Conservation (phyloP, 2,113 vertebrate genomes). For the Zonotrichia leucophrys region DNA sequence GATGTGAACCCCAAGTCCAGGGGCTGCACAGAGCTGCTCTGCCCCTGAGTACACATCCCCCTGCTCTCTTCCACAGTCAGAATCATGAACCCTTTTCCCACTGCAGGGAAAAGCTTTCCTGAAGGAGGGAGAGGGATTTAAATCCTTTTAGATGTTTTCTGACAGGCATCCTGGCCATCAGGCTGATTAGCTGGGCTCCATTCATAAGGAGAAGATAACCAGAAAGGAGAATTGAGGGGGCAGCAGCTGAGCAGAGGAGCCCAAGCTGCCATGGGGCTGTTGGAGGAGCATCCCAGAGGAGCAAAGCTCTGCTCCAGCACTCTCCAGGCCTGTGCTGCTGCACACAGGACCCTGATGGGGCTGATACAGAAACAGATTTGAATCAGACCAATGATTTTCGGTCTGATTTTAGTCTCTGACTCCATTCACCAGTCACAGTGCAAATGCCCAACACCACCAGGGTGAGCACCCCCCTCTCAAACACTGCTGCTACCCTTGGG, state of each 20-base stretch:
- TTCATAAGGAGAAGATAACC: background rate
- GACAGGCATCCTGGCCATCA: background rate
- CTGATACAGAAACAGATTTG: background rate
- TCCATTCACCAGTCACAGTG: background rate
- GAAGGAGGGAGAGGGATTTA: background rate
- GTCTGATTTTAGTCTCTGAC: background rate
- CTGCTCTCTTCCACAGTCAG: too few species aligned
- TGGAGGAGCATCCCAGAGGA: background rate
- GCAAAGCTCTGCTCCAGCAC: background rate
- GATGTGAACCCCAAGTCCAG: background rate
- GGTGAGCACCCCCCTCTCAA: background rate
- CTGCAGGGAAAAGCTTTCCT: background rate
- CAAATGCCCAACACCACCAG: background rate
- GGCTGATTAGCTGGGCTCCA: background rate
- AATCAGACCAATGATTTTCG: background rate
- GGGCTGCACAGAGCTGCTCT: background rate
- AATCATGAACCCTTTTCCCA: background rate
- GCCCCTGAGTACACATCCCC: rapidly evolving
- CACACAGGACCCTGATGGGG: background rate
- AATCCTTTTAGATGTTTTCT: background rate
- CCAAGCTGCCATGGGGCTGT: background rate
- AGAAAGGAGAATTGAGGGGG: background rate
- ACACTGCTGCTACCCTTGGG: background rate
- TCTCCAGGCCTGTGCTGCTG: background rate
- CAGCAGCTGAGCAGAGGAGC: background rate